Percentiles rank a stretch among this genome's conserved stretches.
phyloP scores from a whole-genome alignment of 2,888 invertebrate genomes.

The Caenorhabditis zanzibari region DNA sequence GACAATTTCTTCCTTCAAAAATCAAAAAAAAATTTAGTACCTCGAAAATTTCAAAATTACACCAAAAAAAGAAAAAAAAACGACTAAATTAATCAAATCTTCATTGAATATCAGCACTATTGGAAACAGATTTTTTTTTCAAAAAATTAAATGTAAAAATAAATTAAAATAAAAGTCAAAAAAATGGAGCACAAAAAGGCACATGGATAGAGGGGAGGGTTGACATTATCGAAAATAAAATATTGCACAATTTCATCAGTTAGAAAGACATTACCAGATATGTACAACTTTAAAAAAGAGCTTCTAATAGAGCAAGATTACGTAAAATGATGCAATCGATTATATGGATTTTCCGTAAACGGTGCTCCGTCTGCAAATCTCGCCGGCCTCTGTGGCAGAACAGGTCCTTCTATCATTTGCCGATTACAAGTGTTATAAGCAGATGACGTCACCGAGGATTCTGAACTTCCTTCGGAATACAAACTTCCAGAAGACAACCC shows the following conservation, averaged over 20 bases:
- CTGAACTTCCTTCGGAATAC: constrained; percentile 42
- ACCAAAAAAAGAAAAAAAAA: no score
- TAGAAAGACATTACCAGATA: constrained; percentile 12
- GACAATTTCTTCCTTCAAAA: no score
- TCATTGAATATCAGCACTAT: background rate
- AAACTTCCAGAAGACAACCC: constrained; percentile 19
- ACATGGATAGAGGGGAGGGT: constrained; percentile 23
- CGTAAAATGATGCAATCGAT: constrained; percentile 50
- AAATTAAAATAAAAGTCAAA: background rate
- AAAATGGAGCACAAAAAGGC: constrained; percentile 12
- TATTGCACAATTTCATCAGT: background rate
- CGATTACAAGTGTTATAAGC: constrained; percentile 43
- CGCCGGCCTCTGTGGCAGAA: constrained; percentile 11
- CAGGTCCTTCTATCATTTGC: constrained; percentile 1
- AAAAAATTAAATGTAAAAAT: background rate
- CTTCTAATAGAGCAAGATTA: constrained; percentile 1
- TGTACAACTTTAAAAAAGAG: constrained; percentile 2
- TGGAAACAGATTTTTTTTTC: background rate
- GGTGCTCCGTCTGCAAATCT: constrained; percentile 28
- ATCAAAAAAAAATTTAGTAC: no score
- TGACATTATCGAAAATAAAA: background rate
- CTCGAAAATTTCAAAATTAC: no score
- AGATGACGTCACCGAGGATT: constrained; percentile 42
- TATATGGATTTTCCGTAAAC: constrained; percentile 36
- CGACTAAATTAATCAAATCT: no score